Base-by-base conservation (phyloP, 2,797 vertebrate species). In the Chelonia mydas region DNA sequence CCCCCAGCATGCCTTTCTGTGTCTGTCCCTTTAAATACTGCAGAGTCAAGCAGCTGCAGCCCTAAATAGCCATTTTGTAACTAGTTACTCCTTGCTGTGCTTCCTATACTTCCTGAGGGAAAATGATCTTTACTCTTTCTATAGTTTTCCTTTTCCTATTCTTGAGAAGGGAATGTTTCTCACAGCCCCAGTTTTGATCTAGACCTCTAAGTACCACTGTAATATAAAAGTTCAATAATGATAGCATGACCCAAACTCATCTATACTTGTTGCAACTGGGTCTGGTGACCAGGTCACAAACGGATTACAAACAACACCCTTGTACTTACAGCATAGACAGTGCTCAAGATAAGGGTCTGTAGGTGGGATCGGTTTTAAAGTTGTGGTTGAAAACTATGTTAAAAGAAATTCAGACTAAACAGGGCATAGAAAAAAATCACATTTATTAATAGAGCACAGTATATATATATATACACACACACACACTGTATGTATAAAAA, bases 391-490 rank as follows among this genome's bases (percentile, higher is more conserved):
- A 31, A 28, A 50, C 25, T 33, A 31, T 54, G 17, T 81, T 81
- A 23, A 81, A 47, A 77, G 77, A 83, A 55, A 96, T 68, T 90
- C 21, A 93, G 15, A 57, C 25, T 55, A 85, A 89, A 31, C 76
- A 50, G 51, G 7, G 25, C 57, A 50, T 95, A 95, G 84, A 94
- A 96, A 95, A 93, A 33, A 54, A 92, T 51, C 28, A 31, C 74
- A 79, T 97, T 97, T 97, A 96, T 96, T 97, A 94, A 25, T 1
- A 94, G 33, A 91, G 86, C 93, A 53, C 50, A 57, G 85, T 7
- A 81, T 65, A 59, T 50, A 78, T 68, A 51, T 80, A 47, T 85
- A 76, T 76, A 65, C 61, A 68, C 5, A 72, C n/a, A 72, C 2
- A 68, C 19, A 87, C 47, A 80, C n/a, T 87, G 84, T 80, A 95